Conservation (phyloP, 1,140 invertebrate species). For the Pinna nobilis region DNA sequence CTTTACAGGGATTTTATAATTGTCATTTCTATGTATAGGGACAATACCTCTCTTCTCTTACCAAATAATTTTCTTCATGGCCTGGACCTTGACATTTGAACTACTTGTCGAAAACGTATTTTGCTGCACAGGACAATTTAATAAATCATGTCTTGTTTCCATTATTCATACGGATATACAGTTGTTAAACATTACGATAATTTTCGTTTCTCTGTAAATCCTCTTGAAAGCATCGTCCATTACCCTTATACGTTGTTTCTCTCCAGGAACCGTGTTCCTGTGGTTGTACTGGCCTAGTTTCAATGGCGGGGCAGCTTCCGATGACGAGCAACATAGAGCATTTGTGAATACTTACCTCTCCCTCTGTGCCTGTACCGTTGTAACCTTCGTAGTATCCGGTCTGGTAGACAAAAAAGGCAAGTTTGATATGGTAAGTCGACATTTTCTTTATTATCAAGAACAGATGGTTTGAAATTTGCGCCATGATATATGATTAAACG, state of each 20-base stretch:
- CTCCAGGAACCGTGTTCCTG: slow-evolving; percentile 90
- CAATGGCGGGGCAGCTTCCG: slow-evolving; percentile 85
- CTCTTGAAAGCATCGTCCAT: background rate
- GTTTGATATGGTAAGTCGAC: slow-evolving; percentile 70
- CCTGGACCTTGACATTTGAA: too few species aligned
- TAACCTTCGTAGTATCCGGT: slow-evolving; percentile 88
- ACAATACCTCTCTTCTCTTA: too few species aligned
- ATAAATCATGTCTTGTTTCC: too few species aligned
- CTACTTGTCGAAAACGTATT: too few species aligned
- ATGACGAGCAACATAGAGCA: slow-evolving; percentile 86
- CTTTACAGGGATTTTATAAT: too few species aligned
- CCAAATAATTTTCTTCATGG: too few species aligned
- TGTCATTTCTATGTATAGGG: too few species aligned
- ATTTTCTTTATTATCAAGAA: too few species aligned
- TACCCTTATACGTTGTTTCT: background rate
- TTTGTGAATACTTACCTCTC: slow-evolving; percentile 95
- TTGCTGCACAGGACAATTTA: too few species aligned
- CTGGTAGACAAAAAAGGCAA: slow-evolving; percentile 86
- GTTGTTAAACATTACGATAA: background rate
- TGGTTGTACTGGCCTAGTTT: slow-evolving; percentile 99
- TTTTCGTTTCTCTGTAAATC: background rate
- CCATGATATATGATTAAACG: too few species aligned
- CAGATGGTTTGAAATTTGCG: too few species aligned
- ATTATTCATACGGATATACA: too few species aligned
- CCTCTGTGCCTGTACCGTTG: slow-evolving; percentile 87